These are phyloP conservation scores for Tetrax tetrax DNA, from an alignment of 2,113 vertebrate species.

Conservation along the genomic window DNA sequence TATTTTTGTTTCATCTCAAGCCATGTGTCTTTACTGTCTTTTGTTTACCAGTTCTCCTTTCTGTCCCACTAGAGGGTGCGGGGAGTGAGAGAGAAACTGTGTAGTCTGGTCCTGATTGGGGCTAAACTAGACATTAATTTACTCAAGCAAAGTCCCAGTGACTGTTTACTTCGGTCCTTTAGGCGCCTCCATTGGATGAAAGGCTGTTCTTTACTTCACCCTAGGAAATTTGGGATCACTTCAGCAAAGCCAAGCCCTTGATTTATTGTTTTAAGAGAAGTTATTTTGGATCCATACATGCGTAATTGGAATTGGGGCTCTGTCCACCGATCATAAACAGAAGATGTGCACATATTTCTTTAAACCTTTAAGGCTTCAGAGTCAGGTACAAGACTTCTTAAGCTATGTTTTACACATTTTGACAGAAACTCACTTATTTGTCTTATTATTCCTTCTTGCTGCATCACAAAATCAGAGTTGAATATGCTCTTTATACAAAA, in stretches of 20 bases:
- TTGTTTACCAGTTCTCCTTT: no score
- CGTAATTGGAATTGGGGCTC: neutral
- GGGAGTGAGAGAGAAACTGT: no score
- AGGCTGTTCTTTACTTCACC: neutral
- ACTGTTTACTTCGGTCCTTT: neutral
- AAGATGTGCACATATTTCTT: neutral
- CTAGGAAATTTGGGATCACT: neutral
- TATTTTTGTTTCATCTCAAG: no score
- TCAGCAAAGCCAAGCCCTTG: neutral
- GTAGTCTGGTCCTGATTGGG: no score
- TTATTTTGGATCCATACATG: neutral
- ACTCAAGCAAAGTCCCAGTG: neutral
- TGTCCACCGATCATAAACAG: neutral
- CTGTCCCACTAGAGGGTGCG: no score
- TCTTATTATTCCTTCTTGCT: neutral
- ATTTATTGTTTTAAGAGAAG: neutral
- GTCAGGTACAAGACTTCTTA: neutral
- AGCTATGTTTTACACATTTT: neutral
- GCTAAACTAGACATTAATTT: neutral
- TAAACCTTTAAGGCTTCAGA: neutral
- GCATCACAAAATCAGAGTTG: neutral
- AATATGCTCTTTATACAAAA: conserved; percentile 20
- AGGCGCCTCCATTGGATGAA: neutral
- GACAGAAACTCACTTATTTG: neutral
- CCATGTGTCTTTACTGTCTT: no score